A percentile compares a stretch with the other conserved stretches of the same genome.
Conservation (phyloP, 2,888 invertebrate genomes). For the Eupithecia vulgata region DNA sequence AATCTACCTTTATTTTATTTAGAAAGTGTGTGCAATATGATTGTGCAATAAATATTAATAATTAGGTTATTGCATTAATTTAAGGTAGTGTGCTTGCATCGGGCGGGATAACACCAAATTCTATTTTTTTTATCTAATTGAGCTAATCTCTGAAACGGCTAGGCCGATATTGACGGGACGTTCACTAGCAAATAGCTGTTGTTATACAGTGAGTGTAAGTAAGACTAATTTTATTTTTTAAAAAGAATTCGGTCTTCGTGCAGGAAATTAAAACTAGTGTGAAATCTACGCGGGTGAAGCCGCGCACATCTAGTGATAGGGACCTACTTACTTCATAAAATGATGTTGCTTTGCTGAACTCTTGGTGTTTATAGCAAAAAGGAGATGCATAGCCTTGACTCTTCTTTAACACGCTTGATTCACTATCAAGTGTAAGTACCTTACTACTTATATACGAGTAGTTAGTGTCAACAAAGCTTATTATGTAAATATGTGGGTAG, state of each 20-base stretch:
- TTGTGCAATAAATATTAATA: no score
- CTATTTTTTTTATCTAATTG: no score
- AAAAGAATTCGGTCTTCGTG: no score
- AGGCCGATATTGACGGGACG: not conserved
- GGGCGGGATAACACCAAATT: no score
- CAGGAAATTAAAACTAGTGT: not conserved
- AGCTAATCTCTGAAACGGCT: not conserved
- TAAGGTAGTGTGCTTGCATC: no score
- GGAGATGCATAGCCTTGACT: slow-evolving; percentile 4
- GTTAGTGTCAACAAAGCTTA: not conserved
- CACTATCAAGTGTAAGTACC: not conserved
- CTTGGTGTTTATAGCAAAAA: not conserved
- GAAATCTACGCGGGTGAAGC: not conserved
- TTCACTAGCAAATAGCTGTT: not conserved
- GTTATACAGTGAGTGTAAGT: not conserved
- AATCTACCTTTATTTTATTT: no score
- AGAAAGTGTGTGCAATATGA: no score
- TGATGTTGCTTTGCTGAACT: not conserved
- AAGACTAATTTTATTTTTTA: no score
- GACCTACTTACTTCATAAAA: no score
- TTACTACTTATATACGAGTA: not conserved
- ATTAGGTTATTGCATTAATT: no score
- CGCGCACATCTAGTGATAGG: no score
- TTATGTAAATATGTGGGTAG: not conserved
- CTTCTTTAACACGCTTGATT: not conserved